These are phyloP conservation scores for Cervus canadensis DNA, from an alignment of 2,113 vertebrate species.

Conservation along the genomic window DNA sequence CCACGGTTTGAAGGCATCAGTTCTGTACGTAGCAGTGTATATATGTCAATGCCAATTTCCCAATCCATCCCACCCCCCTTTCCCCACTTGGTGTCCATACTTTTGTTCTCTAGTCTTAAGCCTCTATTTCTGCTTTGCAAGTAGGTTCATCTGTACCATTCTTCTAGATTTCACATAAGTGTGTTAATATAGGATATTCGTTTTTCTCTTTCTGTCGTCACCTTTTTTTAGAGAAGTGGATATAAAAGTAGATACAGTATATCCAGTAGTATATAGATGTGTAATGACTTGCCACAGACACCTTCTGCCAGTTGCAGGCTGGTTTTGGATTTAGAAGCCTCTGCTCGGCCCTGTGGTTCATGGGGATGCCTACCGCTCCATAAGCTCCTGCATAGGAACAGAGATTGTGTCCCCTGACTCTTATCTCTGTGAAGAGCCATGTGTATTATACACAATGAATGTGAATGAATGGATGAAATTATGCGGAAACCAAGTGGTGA, in stretches of 20 bases:
- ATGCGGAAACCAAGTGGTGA: rapidly evolving
- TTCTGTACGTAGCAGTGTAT: not conserved
- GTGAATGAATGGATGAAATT: not conserved
- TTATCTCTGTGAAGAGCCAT: not conserved
- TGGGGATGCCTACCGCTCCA: rapidly evolving
- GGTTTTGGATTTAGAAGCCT: not conserved
- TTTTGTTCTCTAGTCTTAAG: not conserved
- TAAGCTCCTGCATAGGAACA: not conserved
- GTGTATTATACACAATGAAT: rapidly evolving
- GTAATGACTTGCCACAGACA: not conserved
- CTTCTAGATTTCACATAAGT: not conserved
- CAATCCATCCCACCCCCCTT: not conserved
- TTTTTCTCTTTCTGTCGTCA: not conserved
- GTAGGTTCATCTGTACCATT: not conserved
- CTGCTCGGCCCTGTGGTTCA: rapidly evolving
- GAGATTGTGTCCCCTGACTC: not conserved
- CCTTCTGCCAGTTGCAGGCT: too few relatives aligned
- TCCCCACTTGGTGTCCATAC: not conserved
- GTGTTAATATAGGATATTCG: not conserved
- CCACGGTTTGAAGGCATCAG: not conserved
- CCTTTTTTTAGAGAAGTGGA: not conserved
- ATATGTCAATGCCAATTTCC: not conserved
- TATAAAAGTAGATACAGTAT: not conserved
- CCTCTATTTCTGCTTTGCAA: not conserved
- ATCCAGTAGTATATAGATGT: rapidly evolving